phyloP scores from a whole-genome alignment of 2,888 invertebrate genomes.

The Anoplius nigerrimus region DNA sequence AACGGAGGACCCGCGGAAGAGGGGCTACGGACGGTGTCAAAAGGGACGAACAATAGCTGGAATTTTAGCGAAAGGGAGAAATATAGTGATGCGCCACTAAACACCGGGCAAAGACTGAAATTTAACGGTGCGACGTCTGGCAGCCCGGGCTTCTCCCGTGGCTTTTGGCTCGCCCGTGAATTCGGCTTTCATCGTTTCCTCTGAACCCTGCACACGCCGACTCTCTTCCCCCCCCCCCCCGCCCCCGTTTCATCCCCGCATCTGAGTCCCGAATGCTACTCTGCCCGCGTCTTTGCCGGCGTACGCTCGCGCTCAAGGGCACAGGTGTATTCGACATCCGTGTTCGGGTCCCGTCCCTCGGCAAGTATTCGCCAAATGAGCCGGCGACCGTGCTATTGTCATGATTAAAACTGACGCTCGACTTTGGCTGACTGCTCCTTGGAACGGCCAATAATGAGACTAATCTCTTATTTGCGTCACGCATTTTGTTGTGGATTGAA shows the following conservation, averaged over 20 bases:
- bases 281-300: constrained; percentile 17
- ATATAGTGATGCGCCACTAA: constrained; percentile 18
- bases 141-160: constrained; percentile 16
- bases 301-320: neutral
- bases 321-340: constrained; percentile 3
- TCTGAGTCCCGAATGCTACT: no score
- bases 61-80: constrained; percentile 40
- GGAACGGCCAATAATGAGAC: no score
- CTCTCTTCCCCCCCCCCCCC: constrained; percentile 7
- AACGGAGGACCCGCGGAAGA: constrained; percentile 12
- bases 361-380: neutral
- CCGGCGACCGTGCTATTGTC: no score
- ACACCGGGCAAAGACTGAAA: constrained; percentile 41
- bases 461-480: no score
- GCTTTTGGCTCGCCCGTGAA: constrained; percentile 32
- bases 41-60: constrained; percentile 53
- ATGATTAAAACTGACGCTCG: no score
- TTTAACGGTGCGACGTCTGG: constrained; percentile 37
- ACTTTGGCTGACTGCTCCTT: no score
- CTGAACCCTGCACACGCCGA: constrained; percentile 21
- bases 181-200: constrained; percentile 30
- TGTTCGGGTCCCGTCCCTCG: neutral
- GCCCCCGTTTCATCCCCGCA: neutral
- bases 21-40: constrained; percentile 21
- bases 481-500: no score